Evolutionary conservation across 2,797 vertebrate genomes (phyloP).

Genomic region (Echiichthys vipera): DNA sequence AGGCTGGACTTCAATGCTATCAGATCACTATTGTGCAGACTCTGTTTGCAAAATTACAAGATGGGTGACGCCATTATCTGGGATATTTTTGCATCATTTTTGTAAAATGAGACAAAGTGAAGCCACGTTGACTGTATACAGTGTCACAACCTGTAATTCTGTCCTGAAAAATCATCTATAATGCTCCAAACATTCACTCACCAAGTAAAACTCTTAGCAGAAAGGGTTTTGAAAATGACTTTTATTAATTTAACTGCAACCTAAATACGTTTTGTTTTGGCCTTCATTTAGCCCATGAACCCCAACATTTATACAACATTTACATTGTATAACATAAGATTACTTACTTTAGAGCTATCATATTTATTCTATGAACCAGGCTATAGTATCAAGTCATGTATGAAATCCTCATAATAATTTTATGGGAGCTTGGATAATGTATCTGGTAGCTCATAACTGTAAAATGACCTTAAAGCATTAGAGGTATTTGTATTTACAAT

Average conservation of each 20-base stretch:
- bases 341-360: too few species aligned
- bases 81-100: too few species aligned
- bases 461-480: not conserved
- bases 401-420: not conserved
- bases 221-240: not conserved
- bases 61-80: too few species aligned
- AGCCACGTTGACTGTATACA: too few species aligned
- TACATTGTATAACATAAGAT: too few species aligned
- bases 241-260: not conserved
- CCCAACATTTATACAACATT: not conserved
- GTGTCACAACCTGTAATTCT: too few species aligned
- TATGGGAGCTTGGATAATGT: not conserved
- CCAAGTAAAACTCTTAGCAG: not conserved
- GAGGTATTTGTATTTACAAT: too few species aligned
- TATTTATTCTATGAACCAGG: constrained; percentile 5
- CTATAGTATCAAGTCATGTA: not conserved
- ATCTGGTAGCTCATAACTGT: not conserved
- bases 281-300: not conserved
- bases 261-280: not conserved
- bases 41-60: too few species aligned
- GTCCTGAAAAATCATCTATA: not conserved
- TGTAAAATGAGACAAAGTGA: too few species aligned
- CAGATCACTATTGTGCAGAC: too few species aligned
- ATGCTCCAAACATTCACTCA: too few species aligned
- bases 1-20: too few species aligned